Percentiles rank a stretch among this genome's conserved stretches.
Conservation (phyloP, 2,888 invertebrate genomes). For the Meiosimyza platycephala region DNA sequence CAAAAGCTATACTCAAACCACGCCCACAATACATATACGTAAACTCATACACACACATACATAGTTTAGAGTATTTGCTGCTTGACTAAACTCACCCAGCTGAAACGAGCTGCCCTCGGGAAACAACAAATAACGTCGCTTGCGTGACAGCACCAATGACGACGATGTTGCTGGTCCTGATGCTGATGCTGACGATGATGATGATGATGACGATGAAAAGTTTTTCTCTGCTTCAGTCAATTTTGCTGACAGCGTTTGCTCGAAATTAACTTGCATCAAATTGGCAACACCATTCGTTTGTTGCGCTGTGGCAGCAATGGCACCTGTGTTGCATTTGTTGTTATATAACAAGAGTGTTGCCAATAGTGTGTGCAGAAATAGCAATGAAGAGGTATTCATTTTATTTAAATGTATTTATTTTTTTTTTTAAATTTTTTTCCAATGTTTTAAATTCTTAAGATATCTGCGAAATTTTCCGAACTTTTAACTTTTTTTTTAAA, state of each 20-base stretch:
- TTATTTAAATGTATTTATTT: neutral
- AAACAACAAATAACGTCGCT: slow-evolving; percentile 68
- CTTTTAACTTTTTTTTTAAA: no score
- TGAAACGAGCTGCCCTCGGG: slow-evolving; percentile 69
- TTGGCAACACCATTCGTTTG: slow-evolving; percentile 25
- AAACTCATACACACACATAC: neutral
- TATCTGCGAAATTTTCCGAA: no score
- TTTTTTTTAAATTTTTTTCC: neutral
- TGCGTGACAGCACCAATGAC: slow-evolving; percentile 62
- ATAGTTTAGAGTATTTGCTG: neutral
- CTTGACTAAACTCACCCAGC: slow-evolving; percentile 56
- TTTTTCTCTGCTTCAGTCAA: slow-evolving; percentile 12
- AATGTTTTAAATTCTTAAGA: no score
- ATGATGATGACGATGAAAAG: neutral
- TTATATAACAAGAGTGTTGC: slow-evolving; percentile 20
- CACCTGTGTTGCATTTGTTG: slow-evolving; percentile 18
- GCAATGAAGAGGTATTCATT: slow-evolving; percentile 17
- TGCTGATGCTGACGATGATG: slow-evolving; percentile 3
- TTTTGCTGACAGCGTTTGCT: slow-evolving; percentile 22
- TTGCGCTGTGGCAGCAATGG: slow-evolving; percentile 2
- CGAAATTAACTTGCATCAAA: slow-evolving; percentile 29
- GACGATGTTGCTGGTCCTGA: neutral
- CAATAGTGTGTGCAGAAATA: slow-evolving; percentile 27
- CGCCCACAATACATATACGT: neutral
- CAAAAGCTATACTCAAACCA: neutral